phyloP scores from a whole-genome alignment of 2,888 invertebrate species.

The Caenorhabditis uteleia region DNA sequence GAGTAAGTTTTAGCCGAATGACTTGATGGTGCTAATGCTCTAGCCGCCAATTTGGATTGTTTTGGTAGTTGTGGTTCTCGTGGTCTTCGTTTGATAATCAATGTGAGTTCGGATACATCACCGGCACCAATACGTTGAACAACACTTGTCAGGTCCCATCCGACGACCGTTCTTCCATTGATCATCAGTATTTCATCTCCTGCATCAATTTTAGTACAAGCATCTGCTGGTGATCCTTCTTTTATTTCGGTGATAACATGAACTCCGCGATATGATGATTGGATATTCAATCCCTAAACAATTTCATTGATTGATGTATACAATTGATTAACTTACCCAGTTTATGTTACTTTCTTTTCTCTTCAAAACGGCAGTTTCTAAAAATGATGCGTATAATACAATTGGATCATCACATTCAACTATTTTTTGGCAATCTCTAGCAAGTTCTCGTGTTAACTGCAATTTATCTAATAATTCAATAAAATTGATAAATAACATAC shows the following conservation, averaged over 20 bases:
- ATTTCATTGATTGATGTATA: not conserved
- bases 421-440: constrained; percentile 83
- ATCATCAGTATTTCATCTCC: constrained; percentile 96
- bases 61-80: constrained; percentile 40
- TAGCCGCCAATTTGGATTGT: constrained; percentile 30
- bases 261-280: constrained; percentile 81
- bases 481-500: constrained; percentile 8
- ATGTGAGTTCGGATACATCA: constrained; percentile 76
- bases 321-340: constrained; percentile 48
- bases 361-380: constrained; percentile 83
- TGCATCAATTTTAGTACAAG: constrained; percentile 87
- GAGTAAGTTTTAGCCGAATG: constrained; percentile 39
- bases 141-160: constrained; percentile 55
- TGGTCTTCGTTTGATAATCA: constrained; percentile 79
- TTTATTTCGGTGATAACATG: constrained; percentile 87
- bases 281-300: constrained; percentile 82
- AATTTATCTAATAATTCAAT: constrained; percentile 69
- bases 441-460: constrained; percentile 78
- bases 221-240: constrained; percentile 87
- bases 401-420: constrained; percentile 85
- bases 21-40: constrained; percentile 45
- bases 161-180: constrained; percentile 74
- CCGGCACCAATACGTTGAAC: constrained; percentile 43
- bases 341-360: constrained; percentile 28
- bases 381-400: constrained; percentile 87